Evolutionary conservation across 2,113 vertebrate genomes (phyloP).

Genomic region (Paratilapia polleni): DNA sequence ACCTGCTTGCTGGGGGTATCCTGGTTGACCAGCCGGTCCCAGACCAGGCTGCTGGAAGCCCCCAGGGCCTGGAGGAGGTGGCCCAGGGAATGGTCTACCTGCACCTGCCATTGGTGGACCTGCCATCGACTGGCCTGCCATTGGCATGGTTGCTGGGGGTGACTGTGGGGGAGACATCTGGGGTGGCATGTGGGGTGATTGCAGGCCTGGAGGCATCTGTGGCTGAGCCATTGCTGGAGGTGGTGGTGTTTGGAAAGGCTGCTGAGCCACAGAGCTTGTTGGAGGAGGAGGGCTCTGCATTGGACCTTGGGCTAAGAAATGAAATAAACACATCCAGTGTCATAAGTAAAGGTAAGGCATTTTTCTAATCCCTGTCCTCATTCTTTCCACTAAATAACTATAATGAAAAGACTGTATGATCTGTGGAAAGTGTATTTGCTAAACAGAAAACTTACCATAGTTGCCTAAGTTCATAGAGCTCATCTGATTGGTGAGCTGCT

Average conservation of each 20-base stretch:
- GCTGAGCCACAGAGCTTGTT: conserved; percentile 61
- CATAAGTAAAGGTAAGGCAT: neutral
- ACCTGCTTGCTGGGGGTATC: conserved; percentile 88
- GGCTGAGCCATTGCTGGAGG: conserved; percentile 63
- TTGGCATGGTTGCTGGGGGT: conserved; percentile 71
- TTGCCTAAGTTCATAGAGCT: conserved; percentile 86
- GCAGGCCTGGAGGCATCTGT: conserved; percentile 76
- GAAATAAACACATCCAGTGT: neutral
- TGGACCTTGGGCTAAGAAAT: conserved; percentile 75
- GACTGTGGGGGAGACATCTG: conserved; percentile 73
- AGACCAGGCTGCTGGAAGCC: conserved; percentile 80
- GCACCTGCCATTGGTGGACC: conserved; percentile 51
- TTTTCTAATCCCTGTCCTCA: neutral
- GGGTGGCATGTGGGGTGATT: conserved; percentile 66
- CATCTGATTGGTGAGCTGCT: conserved; percentile 88
- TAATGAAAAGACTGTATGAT: neutral
- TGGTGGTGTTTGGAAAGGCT: conserved; percentile 74
- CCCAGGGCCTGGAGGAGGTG: conserved; percentile 70
- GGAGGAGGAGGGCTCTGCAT: conserved; percentile 56
- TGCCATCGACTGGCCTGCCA: conserved; percentile 53
- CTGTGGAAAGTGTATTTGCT: neutral
- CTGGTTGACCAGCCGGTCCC: conserved; percentile 77
- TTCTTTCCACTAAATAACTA: neutral
- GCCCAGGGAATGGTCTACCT: conserved; percentile 79
- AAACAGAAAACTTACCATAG: conserved; percentile 81